Conservation (phyloP, 2,797 vertebrate genomes). For the Valencia hispanica region DNA sequence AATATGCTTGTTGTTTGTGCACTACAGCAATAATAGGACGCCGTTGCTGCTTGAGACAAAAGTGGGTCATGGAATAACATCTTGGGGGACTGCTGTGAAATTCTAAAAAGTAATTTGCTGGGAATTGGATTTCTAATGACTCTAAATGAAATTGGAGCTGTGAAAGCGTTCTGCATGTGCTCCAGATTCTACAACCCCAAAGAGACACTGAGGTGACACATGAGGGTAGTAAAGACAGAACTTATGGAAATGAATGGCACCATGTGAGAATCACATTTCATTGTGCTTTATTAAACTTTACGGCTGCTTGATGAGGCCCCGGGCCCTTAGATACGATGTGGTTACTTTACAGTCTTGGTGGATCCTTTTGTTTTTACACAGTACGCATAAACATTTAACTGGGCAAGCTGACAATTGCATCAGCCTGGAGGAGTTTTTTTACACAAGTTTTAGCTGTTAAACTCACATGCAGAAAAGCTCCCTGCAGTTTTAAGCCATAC, state of each 20-base stretch:
- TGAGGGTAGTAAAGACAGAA: slow-evolving; percentile 63
- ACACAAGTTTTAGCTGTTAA: slow-evolving; percentile 17
- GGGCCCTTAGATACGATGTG: slow-evolving; percentile 62
- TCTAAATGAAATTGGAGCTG: slow-evolving; percentile 79
- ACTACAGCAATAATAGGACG: slow-evolving; percentile 25
- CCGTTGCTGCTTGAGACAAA: slow-evolving; percentile 55
- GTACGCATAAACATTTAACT: slow-evolving; percentile 48
- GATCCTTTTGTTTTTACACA: slow-evolving; percentile 38
- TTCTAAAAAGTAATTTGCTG: slow-evolving; percentile 80
- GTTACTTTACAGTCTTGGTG: slow-evolving; percentile 59
- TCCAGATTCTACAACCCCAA: slow-evolving; percentile 59
- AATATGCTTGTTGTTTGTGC: slow-evolving; percentile 30
- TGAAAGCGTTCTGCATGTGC: slow-evolving; percentile 62
- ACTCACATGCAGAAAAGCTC: background rate
- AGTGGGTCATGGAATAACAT: slow-evolving; percentile 70
- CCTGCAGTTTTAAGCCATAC: slow-evolving; percentile 17
- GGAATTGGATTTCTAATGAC: slow-evolving; percentile 84
- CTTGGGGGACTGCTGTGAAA: slow-evolving; percentile 75
- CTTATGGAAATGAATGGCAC: slow-evolving; percentile 79
- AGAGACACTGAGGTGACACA: slow-evolving; percentile 58
- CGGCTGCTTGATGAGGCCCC: slow-evolving; percentile 67
- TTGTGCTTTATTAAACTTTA: slow-evolving; percentile 77
- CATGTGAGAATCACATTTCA: slow-evolving; percentile 75
- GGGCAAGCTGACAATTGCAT: slow-evolving; percentile 17
- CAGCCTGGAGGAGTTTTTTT: slow-evolving; percentile 17